Percentiles rank a stretch among this genome's conserved stretches.
Evolutionary conservation across 2,888 invertebrate species (phyloP).

Genomic region (Hypolimnas misippus): DNA sequence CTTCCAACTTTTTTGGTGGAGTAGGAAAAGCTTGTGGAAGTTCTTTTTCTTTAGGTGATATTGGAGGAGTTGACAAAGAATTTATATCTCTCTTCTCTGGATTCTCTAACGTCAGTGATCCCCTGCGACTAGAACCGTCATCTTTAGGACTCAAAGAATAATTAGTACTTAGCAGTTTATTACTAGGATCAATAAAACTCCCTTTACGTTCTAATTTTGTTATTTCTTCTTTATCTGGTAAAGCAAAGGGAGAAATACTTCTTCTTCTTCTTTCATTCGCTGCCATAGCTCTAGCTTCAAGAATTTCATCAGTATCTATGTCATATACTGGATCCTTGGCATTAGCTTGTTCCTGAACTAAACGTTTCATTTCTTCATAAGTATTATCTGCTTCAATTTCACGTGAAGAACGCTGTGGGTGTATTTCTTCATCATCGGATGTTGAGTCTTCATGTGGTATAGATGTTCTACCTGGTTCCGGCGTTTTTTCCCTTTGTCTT

Average conservation of each 20-base stretch:
- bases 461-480: constrained; percentile 75
- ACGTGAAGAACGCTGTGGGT: constrained; percentile 61
- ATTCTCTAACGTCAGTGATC: constrained; percentile 65
- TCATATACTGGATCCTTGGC: constrained; percentile 78
- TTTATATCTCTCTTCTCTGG: constrained; percentile 52
- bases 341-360: constrained; percentile 69
- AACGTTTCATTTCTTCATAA: constrained; percentile 77
- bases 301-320: constrained; percentile 71
- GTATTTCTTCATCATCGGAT: constrained; percentile 76
- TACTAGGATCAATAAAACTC: constrained; percentile 78
- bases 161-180: constrained; percentile 75
- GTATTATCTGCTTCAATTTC: constrained; percentile 79
- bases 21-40: constrained; percentile 62
- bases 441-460: constrained; percentile 86
- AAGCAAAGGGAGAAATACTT: constrained; percentile 80
- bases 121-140: constrained; percentile 62
- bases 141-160: constrained; percentile 74
- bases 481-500: constrained; percentile 78
- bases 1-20: constrained; percentile 69
- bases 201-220: constrained; percentile 69
- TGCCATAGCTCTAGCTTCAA: constrained; percentile 73
- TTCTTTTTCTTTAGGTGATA: constrained; percentile 67
- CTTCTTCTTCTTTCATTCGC: constrained; percentile 76
- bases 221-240: constrained; percentile 70
- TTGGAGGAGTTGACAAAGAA: constrained; percentile 62